phyloP scores from a whole-genome alignment of 2,888 invertebrate species.

The Blastobasis adustella region DNA sequence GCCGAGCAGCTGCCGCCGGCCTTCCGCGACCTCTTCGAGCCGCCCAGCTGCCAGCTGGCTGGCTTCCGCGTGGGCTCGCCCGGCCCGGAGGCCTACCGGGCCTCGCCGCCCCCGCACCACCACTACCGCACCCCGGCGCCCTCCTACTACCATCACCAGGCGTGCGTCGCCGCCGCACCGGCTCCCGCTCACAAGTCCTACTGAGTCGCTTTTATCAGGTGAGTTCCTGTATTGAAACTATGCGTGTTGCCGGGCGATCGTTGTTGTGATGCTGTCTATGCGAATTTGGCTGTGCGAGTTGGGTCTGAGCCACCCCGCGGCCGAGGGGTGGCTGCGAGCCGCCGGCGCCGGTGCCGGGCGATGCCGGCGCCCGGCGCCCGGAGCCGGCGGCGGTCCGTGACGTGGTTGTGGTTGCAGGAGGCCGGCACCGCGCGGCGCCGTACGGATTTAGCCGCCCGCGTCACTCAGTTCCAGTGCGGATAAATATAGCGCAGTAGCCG shows the following conservation, averaged over 20 bases:
- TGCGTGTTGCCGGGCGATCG: not conserved
- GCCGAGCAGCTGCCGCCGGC: constrained; percentile 60
- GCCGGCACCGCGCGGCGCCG: constrained; percentile 64
- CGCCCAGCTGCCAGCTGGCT: constrained; percentile 68
- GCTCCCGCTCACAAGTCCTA: constrained; percentile 68
- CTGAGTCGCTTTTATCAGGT: constrained; percentile 62
- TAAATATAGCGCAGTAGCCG: constrained; percentile 69
- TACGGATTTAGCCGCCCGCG: constrained; percentile 67
- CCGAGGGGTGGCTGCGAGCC: constrained; percentile 18
- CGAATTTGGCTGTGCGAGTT: constrained; percentile 59
- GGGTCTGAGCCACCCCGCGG: constrained; percentile 34
- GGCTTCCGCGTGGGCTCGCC: constrained; percentile 66
- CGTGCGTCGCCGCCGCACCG: constrained; percentile 72
- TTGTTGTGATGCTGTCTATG: constrained; percentile 27
- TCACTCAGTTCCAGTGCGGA: constrained; percentile 59
- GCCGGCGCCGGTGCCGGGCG: constrained; percentile 22
- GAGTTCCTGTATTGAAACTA: constrained; percentile 20
- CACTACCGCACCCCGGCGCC: constrained; percentile 65
- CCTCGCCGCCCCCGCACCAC: constrained; percentile 63
- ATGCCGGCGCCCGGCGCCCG: constrained; percentile 18
- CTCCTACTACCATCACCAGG: constrained; percentile 75
- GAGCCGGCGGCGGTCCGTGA: constrained; percentile 44
- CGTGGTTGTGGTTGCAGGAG: constrained; percentile 72
- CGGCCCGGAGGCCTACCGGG: constrained; percentile 54
- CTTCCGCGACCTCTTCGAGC: constrained; percentile 67